Evolutionary conservation across 1,140 invertebrate species (phyloP), one percentile per base, ranked within the genome.

Genomic region (Panagrolaimus sp.): DNA sequence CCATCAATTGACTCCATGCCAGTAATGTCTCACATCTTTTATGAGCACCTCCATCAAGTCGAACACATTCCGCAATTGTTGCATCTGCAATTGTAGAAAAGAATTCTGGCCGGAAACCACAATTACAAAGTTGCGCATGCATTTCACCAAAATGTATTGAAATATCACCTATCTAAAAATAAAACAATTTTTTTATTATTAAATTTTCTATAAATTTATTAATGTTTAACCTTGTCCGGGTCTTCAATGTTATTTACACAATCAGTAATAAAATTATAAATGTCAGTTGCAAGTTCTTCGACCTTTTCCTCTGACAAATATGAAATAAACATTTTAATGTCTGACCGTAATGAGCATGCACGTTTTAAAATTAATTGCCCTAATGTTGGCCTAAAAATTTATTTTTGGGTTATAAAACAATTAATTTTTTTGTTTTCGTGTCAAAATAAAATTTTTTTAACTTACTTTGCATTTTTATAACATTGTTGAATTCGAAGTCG

Each of bases 81-180:
- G 79, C 80, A 67, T 81, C 79, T 23, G 79, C 79, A 9, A 81
- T 72, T n/a, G 68, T 67, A 5, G 79, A 75, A 31, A 81, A 82
- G 25, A 74, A 80, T 53, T 81, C 79, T 9, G 79, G 79, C 4
- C 80, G 75, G 66, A 81, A 81, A 11, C 79, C 79, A 23, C 76
- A 44, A n/a, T 72, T 71, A 51, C 80, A 80, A 0, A 80, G 63
- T 38, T 70, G 62, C 8, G 74, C 80, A 42, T 78, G 77, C 23
- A 78, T 73, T 69, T 77, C 68, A 9, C 78, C 78, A 27, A 78
- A 76, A 7, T 46, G 53, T 9, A 46, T 65, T 9, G 78, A 82
- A 44, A 75, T 70, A n/a, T 66, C 72, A 11, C 79, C 48, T n/a
- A 82, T 69, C 73, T 80, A 63, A 20, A 57, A 65, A 75, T 51